Evolutionary conservation across 2,888 invertebrate genomes (phyloP).

Genomic region (Leptothorax acervorum): DNA sequence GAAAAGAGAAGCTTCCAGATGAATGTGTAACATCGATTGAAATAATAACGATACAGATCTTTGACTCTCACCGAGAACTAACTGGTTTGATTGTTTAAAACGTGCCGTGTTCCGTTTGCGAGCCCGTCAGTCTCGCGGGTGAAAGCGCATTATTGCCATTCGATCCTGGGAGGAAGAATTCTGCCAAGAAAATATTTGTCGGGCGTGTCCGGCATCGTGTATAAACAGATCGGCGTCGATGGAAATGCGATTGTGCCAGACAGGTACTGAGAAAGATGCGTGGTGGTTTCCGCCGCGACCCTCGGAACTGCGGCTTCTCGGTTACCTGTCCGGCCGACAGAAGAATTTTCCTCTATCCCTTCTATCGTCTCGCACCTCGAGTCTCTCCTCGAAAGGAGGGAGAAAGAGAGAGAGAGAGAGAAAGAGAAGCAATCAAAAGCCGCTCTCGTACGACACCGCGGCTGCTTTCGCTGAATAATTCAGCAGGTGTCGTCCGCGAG

Average conservation of each 20-base stretch:
- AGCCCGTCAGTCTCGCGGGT: constrained; percentile 80
- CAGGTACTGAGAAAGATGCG: constrained; percentile 61
- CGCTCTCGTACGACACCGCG: constrained; percentile 79
- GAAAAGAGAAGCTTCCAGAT: background rate
- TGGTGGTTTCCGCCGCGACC: constrained; percentile 26
- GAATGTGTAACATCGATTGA: background rate
- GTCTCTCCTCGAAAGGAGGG: constrained; percentile 28
- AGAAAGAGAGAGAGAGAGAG: background rate
- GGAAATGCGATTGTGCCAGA: constrained; percentile 71
- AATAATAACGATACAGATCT: background rate
- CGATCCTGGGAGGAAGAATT: constrained; percentile 72
- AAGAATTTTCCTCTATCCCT: constrained; percentile 68
- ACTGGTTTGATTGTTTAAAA: constrained; percentile 59
- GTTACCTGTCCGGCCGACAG: constrained; percentile 38
- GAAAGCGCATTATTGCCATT: constrained; percentile 79
- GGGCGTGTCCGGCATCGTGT: constrained; percentile 83
- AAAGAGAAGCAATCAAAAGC: constrained; percentile 77
- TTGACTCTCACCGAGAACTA: constrained; percentile 19
- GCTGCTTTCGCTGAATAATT: constrained; percentile 84
- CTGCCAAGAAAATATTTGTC: constrained; percentile 84
- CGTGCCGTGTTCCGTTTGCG: constrained; percentile 60
- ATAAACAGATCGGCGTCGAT: constrained; percentile 82
- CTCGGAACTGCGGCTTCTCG: constrained; percentile 16
- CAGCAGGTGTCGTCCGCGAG: constrained; percentile 78
- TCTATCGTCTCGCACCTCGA: constrained; percentile 49